Base-by-base conservation (phyloP, 2,797 vertebrate genomes). In the Microctenopoma lineatum region DNA sequence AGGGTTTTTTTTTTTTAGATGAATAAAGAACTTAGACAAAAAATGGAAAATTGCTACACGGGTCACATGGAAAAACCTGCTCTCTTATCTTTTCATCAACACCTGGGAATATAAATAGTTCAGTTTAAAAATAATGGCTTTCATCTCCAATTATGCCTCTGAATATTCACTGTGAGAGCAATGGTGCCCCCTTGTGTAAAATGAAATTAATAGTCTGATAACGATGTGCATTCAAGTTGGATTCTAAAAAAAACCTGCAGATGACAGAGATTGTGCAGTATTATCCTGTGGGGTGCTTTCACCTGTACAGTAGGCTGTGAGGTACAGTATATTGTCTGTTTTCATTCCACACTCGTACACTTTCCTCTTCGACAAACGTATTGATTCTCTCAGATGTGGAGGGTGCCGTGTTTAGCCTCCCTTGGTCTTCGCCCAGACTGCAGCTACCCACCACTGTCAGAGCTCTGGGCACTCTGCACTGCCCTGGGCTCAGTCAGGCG, bases 181-280 rank as follows among this genome's bases (percentile, higher is more conserved):
- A 93, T 79, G 89, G 89, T 88, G 89, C 90, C 92, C 91, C 85
- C 93, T 88, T 85, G 90, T 91, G 93, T 89, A 71, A 63, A 63
- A 64, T 46, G 42, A 55, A 77, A 84, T 80, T 75, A 85, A 84
- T 50, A 77, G 62, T 75, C 29, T 67, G 45, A 59, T 60, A 5
- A 56, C 62, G 41, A 73, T 36, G 9, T 44, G 47, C 56, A 78
- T n/a, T 39, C 12, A 57, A 32, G 70, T 53, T n/a, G 18, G 56
- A 45, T 42, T 59, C 14, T 58, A 57, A 70, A 41, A 41, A 27
- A 42, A 61, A 57, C 46, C 25, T 79, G 36, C 57, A 66, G 70
- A 66, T 45, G 26, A 44, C 18, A 34, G 21, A 54, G 59, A 50
- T 25, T 66, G 56, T 66, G 55, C 74, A 64, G 73, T 39, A 1